Percentiles rank a stretch among this genome's conserved stretches.
Conservation (phyloP, 2,797 vertebrate species). For the Sebastiscus albofasciatus region DNA sequence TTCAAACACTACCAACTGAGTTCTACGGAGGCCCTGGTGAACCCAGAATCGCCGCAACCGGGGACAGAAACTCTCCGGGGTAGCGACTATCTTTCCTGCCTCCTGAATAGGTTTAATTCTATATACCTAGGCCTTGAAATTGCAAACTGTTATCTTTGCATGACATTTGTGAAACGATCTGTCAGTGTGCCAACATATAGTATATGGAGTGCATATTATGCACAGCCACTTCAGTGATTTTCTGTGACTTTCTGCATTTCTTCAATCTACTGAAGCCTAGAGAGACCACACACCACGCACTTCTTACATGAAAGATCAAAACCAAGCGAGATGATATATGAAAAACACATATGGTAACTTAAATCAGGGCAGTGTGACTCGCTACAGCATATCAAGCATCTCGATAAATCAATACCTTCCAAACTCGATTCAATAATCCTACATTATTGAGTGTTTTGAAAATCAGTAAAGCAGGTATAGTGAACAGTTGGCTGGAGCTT, state of each 20-base stretch:
- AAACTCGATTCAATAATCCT: conserved; percentile 39
- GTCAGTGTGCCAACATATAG: not conserved
- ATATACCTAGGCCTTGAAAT: conserved; percentile 16
- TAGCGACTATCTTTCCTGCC: not conserved
- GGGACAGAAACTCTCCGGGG: conserved; percentile 2
- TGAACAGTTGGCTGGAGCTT: conserved; percentile 39
- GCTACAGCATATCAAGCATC: conserved; percentile 26
- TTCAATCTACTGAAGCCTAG: conserved; percentile 18
- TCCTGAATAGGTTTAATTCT: conserved; percentile 1
- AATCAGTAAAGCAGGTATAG: conserved; percentile 34
- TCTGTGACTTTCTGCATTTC: conserved; percentile 9
- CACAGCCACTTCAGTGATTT: not conserved
- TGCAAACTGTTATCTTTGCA: conserved; percentile 14
- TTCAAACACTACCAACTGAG: conserved; percentile 2
- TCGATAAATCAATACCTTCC: conserved; percentile 36
- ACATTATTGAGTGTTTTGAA: conserved; percentile 21
- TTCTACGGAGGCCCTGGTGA: conserved; percentile 5
- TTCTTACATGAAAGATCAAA: conserved; percentile 29
- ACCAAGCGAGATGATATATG: conserved; percentile 30
- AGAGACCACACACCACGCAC: conserved; percentile 1
- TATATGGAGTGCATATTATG: conserved; percentile 9
- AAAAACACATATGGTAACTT: conserved; percentile 12
- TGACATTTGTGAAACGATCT: conserved; percentile 2
- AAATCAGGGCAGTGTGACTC: not conserved
- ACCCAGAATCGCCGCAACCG: conserved; percentile 5